A percentile compares a stretch with the other conserved stretches of the same genome.
These are phyloP conservation scores for Lasiommata megera DNA, from an alignment of 2,888 invertebrate genomes.

Conservation along the genomic window DNA sequence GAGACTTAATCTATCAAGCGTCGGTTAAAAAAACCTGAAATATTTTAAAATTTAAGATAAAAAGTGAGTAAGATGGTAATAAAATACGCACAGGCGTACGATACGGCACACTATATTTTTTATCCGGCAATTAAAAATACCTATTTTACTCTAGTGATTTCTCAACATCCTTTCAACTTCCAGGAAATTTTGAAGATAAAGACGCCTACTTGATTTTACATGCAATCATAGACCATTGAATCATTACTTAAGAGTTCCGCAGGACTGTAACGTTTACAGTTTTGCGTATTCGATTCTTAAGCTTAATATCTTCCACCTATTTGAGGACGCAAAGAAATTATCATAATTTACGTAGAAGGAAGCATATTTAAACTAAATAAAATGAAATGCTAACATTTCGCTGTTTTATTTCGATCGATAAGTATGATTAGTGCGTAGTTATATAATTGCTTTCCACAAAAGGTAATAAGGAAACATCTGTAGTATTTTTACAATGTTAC, in stretches of 20 bases:
- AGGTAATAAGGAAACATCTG: not conserved
- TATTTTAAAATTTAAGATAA: not conserved
- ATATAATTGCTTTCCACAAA: too few species aligned
- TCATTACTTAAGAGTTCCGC: too few species aligned
- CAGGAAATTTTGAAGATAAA: constrained; percentile 3
- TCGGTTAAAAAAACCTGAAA: not conserved
- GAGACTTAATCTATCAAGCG: not conserved
- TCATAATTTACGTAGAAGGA: too few species aligned
- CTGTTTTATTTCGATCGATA: too few species aligned
- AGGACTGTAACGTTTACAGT: too few species aligned
- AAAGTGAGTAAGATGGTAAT: not conserved
- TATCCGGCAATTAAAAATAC: constrained; percentile 5
- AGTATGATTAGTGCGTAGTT: too few species aligned
- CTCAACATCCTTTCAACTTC: constrained; percentile 7
- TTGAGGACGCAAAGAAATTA: too few species aligned
- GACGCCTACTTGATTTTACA: not conserved
- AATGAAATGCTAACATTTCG: too few species aligned
- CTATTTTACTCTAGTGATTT: not conserved
- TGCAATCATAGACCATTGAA: too few species aligned
- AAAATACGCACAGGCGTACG: not conserved
- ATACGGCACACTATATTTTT: not conserved
- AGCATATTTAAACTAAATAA: too few species aligned
- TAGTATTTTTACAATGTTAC: not conserved
- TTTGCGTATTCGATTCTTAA: too few species aligned
- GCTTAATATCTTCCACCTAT: too few species aligned